Evolutionary conservation across 1,140 invertebrate species (phyloP).

Genomic region (Sycobia sp.): DNA sequence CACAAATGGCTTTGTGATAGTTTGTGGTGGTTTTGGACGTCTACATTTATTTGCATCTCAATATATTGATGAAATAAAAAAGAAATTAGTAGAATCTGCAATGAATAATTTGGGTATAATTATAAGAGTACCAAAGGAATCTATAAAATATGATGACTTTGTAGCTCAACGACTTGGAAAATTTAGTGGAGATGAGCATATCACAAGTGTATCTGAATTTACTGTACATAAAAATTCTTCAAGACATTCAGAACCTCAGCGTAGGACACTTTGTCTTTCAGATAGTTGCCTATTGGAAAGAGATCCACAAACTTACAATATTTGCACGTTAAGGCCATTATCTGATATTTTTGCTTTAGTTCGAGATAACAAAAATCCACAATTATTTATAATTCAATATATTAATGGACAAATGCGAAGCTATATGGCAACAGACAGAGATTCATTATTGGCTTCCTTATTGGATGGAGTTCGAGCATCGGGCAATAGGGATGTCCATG

Average conservation of each 20-base stretch:
- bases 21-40: conserved; percentile 84
- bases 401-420: conserved; percentile 86
- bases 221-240: conserved; percentile 84
- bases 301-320: conserved; percentile 94
- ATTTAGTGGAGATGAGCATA: conserved; percentile 80
- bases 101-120: conserved; percentile 79
- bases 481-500: conserved; percentile 96
- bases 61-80: conserved; percentile 83
- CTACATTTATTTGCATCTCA: conserved; percentile 87
- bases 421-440: conserved; percentile 89
- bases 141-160: conserved; percentile 85
- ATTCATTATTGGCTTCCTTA: conserved; percentile 92
- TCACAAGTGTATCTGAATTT: conserved; percentile 92
- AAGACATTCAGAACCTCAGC: conserved; percentile 78
- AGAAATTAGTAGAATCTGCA: conserved; percentile 82
- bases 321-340: conserved; percentile 86
- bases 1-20: conserved; percentile 84
- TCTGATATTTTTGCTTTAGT: conserved; percentile 91
- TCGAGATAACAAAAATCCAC: conserved; percentile 87
- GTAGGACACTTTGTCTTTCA: conserved; percentile 91
- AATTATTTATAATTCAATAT: conserved; percentile 94
- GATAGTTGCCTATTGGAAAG: conserved; percentile 95
- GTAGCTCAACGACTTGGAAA: conserved; percentile 86
- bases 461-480: conserved; percentile 95
- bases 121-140: conserved; percentile 82